Evolutionary conservation across 2,113 vertebrate species (phyloP), one percentile per base, ranked within the genome.

Genomic region (Ptilonorhynchus violaceus): DNA sequence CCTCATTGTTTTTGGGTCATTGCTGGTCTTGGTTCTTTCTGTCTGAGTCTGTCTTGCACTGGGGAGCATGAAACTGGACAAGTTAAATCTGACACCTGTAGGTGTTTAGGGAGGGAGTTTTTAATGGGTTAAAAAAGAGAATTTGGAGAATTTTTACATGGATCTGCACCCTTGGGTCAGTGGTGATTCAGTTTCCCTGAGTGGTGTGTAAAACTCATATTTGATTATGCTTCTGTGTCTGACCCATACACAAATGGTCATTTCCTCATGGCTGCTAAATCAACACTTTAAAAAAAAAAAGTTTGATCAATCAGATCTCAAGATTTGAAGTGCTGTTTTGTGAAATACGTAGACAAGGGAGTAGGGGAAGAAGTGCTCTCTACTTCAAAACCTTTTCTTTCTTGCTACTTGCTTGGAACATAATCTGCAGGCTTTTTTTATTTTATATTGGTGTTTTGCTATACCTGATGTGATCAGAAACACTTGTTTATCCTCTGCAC

Each of bases 1-100:
- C 21, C 59, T 62, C 1, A 0, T 53, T 4, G 1, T 46, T 13
- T 85, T 35, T 59, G 25, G 15, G 21, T 15, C 0, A 0, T 64
- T 79, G 39, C 39, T 67, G 14, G 4, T 58, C 9, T 81, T 49
- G 3, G 3, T 60, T 72, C 28, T 49, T 19, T 56, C 18, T 46
- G 2, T 73, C 7, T 1, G 1, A 49, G 7, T 17, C 5, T 0
- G 0, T 58, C 18, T 31, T 56, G 10, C 41, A 20, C 20, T 72
- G 58, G 11, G 15, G 19, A 60, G 2, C 23, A 27, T 41, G 37
- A 46, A 64, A 30, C 42, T 28, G 42, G 28, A 23, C 4, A n/a
- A 62, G 46, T 55, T 2, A 35, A 66, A 37, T 55, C 31, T 37
- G 30, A 3, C 1, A 1, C 56, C 13, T 69, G 25, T 46, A 73